Evolutionary conservation across 2,113 vertebrate genomes (phyloP).

Genomic region (Microcebus tavaratra): DNA sequence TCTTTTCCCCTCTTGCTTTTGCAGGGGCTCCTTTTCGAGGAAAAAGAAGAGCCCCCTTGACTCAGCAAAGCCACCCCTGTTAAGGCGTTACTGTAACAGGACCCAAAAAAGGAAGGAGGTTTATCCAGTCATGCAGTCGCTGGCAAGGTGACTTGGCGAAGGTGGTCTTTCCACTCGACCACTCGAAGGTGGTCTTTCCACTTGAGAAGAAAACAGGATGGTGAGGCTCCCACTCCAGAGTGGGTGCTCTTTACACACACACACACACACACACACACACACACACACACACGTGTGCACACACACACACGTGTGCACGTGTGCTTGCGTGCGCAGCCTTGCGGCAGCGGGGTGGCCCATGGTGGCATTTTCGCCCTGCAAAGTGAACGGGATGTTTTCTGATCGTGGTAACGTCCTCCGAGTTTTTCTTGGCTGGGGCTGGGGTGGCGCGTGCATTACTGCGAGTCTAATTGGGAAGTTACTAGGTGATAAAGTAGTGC

Average conservation of each 20-base stretch:
- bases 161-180: not conserved
- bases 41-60: not conserved
- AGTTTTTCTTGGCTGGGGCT: rapidly evolving
- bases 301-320: not conserved
- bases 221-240: not conserved
- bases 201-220: too few species aligned
- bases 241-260: not conserved
- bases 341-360: rapidly evolving
- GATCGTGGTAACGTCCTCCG: too few species aligned
- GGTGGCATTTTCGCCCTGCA: rapidly evolving
- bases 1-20: too few species aligned
- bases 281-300: too few species aligned
- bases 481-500: not conserved
- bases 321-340: rapidly evolving
- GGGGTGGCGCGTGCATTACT: rapidly evolving
- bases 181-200: not conserved
- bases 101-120: not conserved
- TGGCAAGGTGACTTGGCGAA: not conserved
- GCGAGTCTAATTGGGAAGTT: not conserved
- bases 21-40: not conserved
- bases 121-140: too few species aligned
- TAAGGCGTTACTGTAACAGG: rapidly evolving
- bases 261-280: not conserved
- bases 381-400: rapidly evolving
- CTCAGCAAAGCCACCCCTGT: not conserved